Base-by-base conservation (phyloP, 2,113 vertebrate species). In the Odocoileus virginianus region DNA sequence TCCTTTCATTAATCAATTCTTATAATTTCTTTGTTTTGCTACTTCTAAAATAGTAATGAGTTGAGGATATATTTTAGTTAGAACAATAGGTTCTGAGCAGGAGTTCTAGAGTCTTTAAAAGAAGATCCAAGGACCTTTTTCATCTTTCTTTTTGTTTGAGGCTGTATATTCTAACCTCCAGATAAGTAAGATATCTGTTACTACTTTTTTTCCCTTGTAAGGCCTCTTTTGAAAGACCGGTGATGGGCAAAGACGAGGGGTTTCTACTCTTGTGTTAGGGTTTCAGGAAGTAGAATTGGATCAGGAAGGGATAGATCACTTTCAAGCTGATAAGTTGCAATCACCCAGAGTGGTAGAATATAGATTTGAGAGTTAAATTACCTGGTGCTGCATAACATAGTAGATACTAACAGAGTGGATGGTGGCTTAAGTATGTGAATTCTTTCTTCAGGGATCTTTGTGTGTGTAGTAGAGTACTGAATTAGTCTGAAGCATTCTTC, bases 361-460 rank as follows among this genome's bases (percentile, higher is more conserved):
- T 97, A 96, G 94, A 94, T 96, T 74, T 94, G 88, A 83, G 85
- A 86, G 88, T 96, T 97, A 87, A 94, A 82, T 97, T 94, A 97
- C 92, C 47, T 76, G 58, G 83, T 84, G 87, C 89, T 94, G 76
- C 28, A 11, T 96, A 88, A 15, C 57, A 30, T 67, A 82, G 33
- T 76, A 86, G 92, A 64, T 82, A 52, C 7, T 2, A 76, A 94
- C 58, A 76, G 78, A 64, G 19, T 40, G 23, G 27, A 54, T 82
- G 25, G 6, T 74, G 15, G 58, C 50, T 78, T 47, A 89, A 84
- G 50, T 67, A 19, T 84, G 82, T 79, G 74, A 87, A 79, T 94
- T 96, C 79, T 92, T 96, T 88, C 85, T 64, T 52, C 43, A 67
- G 28, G 83, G 92, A 95, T 96, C 83, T 96, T 84, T 95, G 86